Evolutionary conservation across 2,113 vertebrate species (phyloP).

Genomic region (Lethenteron camtschaticum): DNA sequence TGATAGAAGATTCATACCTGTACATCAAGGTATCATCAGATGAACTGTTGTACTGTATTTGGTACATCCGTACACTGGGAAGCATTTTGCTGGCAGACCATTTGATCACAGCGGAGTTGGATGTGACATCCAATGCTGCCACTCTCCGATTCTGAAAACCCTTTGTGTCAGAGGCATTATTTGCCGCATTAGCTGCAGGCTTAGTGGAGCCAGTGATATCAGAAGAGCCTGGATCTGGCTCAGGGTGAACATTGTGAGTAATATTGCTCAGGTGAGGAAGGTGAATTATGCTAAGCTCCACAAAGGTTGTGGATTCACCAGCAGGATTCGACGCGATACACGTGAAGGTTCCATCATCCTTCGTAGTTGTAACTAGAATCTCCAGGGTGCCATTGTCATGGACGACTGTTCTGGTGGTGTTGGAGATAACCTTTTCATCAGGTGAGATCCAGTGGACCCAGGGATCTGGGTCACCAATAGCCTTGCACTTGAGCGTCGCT

Average conservation of each 20-base stretch:
- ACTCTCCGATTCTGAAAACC: constrained; percentile 47
- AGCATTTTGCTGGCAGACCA: constrained; percentile 76
- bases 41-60: constrained; percentile 90
- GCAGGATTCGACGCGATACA: constrained; percentile 85
- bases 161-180: constrained; percentile 27
- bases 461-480: constrained; percentile 69
- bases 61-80: constrained; percentile 91
- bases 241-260: constrained; percentile 43
- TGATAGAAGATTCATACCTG: constrained; percentile 31
- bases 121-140: constrained; percentile 66
- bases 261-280: constrained; percentile 52
- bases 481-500: constrained; percentile 60
- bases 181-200: constrained; percentile 26
- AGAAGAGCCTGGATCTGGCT: constrained; percentile 34
- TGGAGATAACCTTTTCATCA: constrained; percentile 55
- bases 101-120: constrained; percentile 61
- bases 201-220: constrained; percentile 58
- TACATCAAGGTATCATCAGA: constrained; percentile 93
- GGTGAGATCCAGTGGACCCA: constrained; percentile 73
- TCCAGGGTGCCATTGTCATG: constrained; percentile 71
- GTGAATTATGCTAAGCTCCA: constrained; percentile 38
- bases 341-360: constrained; percentile 51
- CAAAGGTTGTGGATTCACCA: constrained; percentile 54
- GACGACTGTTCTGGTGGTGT: constrained; percentile 39
- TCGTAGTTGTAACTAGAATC: constrained; percentile 27